Percentiles rank a stretch among this genome's conserved stretches.
phyloP scores from a whole-genome alignment of 2,797 vertebrate species.

The Falco columbarius region DNA sequence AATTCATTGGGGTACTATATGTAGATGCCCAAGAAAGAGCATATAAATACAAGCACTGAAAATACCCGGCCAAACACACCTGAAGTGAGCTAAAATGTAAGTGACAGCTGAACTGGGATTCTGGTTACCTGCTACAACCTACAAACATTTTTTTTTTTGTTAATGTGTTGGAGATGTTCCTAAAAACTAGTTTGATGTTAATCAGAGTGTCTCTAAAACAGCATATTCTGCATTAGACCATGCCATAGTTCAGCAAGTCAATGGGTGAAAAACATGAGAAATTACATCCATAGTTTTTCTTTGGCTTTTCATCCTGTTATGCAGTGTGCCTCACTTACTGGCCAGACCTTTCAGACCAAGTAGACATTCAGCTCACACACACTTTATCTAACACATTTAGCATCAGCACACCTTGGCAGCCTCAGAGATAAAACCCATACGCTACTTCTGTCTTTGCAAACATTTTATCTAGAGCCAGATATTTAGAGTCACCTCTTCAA shows the following conservation, averaged over 20 bases:
- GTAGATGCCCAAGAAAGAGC: background rate
- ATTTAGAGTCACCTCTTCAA: background rate
- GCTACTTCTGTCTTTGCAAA: background rate
- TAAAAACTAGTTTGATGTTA: background rate
- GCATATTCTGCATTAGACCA: background rate
- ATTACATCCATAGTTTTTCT: background rate
- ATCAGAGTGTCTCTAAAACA: background rate
- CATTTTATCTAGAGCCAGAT: too few relatives aligned
- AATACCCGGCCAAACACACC: background rate
- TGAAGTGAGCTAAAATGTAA: background rate
- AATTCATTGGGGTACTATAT: background rate
- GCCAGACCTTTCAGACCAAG: background rate
- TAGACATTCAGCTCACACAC: background rate
- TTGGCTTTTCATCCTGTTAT: background rate
- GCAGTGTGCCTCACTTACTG: accelerated
- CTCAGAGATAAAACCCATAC: background rate
- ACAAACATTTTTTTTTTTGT: background rate
- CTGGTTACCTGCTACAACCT: background rate
- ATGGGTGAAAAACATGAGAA: background rate
- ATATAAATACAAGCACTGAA: background rate
- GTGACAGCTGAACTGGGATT: background rate
- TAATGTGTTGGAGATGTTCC: background rate
- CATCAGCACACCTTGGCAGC: background rate
- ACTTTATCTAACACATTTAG: background rate
- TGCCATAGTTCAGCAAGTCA: background rate